Conservation (phyloP, 35 echinoderm and acorn worm species). For the Apostichopus japonicus region DNA sequence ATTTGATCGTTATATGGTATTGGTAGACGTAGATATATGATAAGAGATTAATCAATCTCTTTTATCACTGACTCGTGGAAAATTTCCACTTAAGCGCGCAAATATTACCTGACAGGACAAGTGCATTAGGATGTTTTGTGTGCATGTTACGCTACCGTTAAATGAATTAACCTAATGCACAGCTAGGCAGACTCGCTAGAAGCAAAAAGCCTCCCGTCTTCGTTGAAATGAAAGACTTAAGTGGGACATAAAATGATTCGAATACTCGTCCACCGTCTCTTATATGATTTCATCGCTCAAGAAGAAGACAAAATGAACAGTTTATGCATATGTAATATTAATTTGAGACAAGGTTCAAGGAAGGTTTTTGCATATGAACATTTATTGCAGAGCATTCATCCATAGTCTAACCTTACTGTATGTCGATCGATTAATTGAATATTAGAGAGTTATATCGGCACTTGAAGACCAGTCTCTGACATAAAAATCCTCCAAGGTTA, state of each 20-base stretch:
- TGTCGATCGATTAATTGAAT: too few species aligned
- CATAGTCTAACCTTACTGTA: too few species aligned
- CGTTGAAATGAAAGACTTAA: not conserved
- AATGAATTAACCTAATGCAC: slow-evolving; percentile 10
- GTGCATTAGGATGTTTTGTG: slow-evolving; percentile 5
- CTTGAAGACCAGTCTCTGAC: too few species aligned
- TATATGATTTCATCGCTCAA: too few species aligned
- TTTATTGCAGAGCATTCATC: too few species aligned
- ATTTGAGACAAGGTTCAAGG: too few species aligned
- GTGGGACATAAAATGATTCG: slow-evolving; percentile 13
- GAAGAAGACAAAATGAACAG: not conserved
- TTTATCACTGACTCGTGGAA: slow-evolving; percentile 18
- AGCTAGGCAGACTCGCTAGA: not conserved
- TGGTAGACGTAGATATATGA: not conserved
- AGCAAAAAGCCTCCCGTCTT: not conserved
- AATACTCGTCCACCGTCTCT: not conserved
- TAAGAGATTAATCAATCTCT: not conserved
- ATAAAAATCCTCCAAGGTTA: too few species aligned
- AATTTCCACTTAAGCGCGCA: slow-evolving; percentile 17
- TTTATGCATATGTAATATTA: not conserved
- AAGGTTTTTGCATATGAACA: too few species aligned
- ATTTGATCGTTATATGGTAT: too few species aligned
- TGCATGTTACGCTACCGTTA: not conserved
- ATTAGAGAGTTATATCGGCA: too few species aligned
- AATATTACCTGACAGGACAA: not conserved